A percentile compares a stretch with the other conserved stretches of the same genome.
These are phyloP conservation scores for Suricata suricatta DNA, from an alignment of 2,113 vertebrate genomes.

Conservation along the genomic window DNA sequence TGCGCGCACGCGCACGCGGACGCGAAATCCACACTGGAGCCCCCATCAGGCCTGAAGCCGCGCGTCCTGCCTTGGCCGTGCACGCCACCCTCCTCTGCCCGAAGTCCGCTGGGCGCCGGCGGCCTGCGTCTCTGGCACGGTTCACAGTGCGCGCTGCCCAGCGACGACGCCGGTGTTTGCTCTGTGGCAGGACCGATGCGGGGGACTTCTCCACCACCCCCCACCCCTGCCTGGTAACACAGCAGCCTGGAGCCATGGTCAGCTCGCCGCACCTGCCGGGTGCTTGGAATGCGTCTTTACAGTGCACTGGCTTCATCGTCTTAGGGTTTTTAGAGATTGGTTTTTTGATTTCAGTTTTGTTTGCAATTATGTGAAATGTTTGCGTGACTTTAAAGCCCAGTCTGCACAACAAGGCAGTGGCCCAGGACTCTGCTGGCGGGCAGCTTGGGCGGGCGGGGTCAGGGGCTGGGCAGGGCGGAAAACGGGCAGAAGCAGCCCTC, in stretches of 20 bases:
- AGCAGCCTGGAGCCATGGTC: accelerated
- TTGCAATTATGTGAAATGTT: background rate
- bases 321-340: background rate
- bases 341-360: background rate
- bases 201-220: too few species aligned
- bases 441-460: background rate
- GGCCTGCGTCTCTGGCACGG: accelerated
- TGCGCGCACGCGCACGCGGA: too few species aligned
- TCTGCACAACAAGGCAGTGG: accelerated
- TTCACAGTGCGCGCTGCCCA: accelerated
- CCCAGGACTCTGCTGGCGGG: background rate
- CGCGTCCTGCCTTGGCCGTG: background rate
- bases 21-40: background rate
- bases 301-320: background rate
- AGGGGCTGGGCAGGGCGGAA: background rate
- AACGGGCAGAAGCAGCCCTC: background rate
- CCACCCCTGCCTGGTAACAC: accelerated
- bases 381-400: background rate
- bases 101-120: background rate
- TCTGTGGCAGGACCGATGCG: accelerated
- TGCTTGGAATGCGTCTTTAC: too few species aligned
- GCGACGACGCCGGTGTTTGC: accelerated
- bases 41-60: background rate
- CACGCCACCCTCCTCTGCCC: background rate
- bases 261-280: accelerated